Conservation (phyloP, 2,888 invertebrate genomes). For the Stenodema calcarata region DNA sequence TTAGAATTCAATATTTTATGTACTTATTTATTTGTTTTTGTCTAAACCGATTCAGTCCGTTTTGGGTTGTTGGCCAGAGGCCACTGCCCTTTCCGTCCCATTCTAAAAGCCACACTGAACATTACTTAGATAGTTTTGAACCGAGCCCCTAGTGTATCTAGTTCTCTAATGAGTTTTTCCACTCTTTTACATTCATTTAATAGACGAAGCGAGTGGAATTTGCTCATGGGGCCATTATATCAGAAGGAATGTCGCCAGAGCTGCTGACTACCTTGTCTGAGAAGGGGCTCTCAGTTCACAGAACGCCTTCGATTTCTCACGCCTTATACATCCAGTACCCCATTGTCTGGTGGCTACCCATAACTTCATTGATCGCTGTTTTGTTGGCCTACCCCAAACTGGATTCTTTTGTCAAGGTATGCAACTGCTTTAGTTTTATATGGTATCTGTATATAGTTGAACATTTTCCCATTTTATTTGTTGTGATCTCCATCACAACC, state of each 20-base stretch:
- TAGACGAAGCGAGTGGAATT: constrained; percentile 49
- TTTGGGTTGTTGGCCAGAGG: too few species aligned
- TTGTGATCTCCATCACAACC: too few species aligned
- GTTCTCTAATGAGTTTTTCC: too few species aligned
- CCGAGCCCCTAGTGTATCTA: too few species aligned
- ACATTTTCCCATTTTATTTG: too few species aligned
- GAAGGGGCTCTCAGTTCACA: constrained; percentile 48
- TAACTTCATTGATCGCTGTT: constrained; percentile 50
- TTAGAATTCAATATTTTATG: too few species aligned
- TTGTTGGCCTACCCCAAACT: constrained; percentile 51
- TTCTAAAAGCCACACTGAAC: too few species aligned
- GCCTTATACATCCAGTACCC: constrained; percentile 52
- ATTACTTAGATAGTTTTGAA: too few species aligned
- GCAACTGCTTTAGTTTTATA: not conserved
- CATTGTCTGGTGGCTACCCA: constrained; percentile 50
- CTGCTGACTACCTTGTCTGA: constrained; percentile 7
- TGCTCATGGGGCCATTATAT: constrained; percentile 50
- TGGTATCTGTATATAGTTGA: too few species aligned
- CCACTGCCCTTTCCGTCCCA: too few species aligned
- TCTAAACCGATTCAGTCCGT: too few species aligned
- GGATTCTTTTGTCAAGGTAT: constrained; percentile 51
- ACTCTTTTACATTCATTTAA: not conserved
- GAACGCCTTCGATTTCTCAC: constrained; percentile 50
- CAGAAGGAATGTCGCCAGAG: constrained; percentile 29
- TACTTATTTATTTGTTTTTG: too few species aligned